Evolutionary conservation across 2,113 vertebrate genomes (phyloP), one percentile per base, ranked within the genome.

Genomic region (Siniperca knerii): DNA sequence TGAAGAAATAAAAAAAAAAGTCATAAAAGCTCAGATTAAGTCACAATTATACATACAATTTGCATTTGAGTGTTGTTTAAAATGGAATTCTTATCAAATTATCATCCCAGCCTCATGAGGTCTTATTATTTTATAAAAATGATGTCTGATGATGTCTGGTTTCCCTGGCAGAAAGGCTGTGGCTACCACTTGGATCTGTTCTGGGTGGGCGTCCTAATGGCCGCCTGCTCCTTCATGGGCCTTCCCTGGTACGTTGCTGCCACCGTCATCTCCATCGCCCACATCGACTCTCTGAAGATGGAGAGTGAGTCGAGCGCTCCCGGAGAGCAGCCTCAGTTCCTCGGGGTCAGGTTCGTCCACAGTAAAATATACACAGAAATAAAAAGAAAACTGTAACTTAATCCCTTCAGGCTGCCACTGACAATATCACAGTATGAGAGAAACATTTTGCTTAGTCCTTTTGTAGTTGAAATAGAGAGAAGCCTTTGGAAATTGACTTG

Each of bases 211-310:
- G 20, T 99, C 88, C 96, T 99, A 42, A 96, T 99, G 97, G 98
- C 96, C 0, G 75, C 92, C 72, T 99, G 98, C 94, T 99, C 98
- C 64, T 97, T 99, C 93, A 93, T 97, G 96, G 98, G 98, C 20
- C 94, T 99, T 12, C 98, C 98, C 66, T 99, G 98, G 98, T 99
- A 99, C 0, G 98, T 99, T 46, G 98, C 98, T 0, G 98, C 98
- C 92, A 99, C 98, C 0, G 98, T 99, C 92, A 99, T 99, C 94
- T 99, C 98, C 92, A 99, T 99, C 7, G 98, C 98, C 78, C 98
- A 99, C 96, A 98, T 99, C 2, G 98, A 99, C 93, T 99, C 98
- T 60, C 93, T 99, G 79, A 99, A 97, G 93, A 99, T 99, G 98
- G 98, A 99, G 95, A 99, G 98, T 0, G 98, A 97, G 94, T 98